A percentile compares a stretch with the other conserved stretches of the same genome.
These are phyloP conservation scores for Fulmarus glacialis DNA, from an alignment of 2,113 vertebrate species.

Conservation along the genomic window DNA sequence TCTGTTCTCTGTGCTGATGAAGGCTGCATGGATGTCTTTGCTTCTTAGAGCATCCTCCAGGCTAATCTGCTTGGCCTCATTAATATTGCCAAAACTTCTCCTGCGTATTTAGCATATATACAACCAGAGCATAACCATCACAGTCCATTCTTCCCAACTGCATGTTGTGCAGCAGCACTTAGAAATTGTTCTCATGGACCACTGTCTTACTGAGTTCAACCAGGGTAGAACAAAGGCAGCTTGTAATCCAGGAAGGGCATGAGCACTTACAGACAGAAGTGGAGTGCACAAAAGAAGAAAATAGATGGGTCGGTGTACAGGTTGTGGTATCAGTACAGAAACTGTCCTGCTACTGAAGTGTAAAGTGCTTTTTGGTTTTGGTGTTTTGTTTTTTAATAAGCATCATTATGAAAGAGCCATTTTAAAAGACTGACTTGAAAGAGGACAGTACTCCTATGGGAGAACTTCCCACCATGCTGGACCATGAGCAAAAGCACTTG, in stretches of 20 bases:
- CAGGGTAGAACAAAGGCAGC: not conserved
- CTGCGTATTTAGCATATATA: conserved; percentile 68
- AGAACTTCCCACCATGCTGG: not conserved
- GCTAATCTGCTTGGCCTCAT: conserved; percentile 82
- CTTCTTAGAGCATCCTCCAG: conserved; percentile 82
- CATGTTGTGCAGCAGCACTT: not conserved
- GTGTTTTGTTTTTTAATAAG: not conserved
- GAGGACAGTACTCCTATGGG: not conserved
- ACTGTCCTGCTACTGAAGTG: not conserved
- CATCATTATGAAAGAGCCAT: not conserved
- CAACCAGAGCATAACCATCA: not conserved
- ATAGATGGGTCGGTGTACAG: not conserved
- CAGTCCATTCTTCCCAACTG: not conserved
- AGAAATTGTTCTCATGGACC: not conserved
- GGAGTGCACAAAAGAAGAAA: not conserved
- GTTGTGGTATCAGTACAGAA: not conserved
- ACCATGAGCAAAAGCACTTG: rapidly evolving
- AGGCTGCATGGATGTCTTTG: conserved; percentile 83
- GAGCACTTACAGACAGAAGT: not conserved
- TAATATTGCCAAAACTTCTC: conserved; percentile 78
- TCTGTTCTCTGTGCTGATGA: conserved; percentile 89
- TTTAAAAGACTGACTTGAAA: not conserved
- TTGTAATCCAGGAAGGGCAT: not conserved
- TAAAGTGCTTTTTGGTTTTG: not conserved
- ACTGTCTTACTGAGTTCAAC: not conserved